Percentiles rank a stretch among this genome's conserved stretches.
Evolutionary conservation across 2,113 vertebrate genomes (phyloP).

Genomic region (Balaeniceps rex): DNA sequence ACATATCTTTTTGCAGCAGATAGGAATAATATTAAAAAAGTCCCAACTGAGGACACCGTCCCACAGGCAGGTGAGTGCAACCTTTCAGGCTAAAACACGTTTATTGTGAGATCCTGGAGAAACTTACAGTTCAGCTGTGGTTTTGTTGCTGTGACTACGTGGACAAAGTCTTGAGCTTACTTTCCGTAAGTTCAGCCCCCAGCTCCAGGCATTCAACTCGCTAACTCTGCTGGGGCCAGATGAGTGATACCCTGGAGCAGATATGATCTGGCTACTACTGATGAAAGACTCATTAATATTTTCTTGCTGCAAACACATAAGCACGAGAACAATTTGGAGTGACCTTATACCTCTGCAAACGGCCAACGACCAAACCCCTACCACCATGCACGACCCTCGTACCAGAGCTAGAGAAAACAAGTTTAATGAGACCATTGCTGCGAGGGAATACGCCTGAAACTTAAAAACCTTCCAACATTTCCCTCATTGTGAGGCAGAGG

Average conservation of each 20-base stretch:
- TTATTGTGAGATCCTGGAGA: background rate
- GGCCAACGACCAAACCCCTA: background rate
- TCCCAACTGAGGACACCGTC: background rate
- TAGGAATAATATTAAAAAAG: background rate
- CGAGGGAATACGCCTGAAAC: background rate
- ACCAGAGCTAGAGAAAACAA: background rate
- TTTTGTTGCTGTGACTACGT: background rate
- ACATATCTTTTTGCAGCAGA: background rate
- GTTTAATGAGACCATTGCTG: background rate
- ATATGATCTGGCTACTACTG: background rate
- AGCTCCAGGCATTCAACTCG: background rate
- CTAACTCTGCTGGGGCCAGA: constrained; percentile 32
- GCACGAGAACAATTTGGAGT: background rate
- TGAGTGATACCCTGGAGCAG: constrained; percentile 11
- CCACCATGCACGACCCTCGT: background rate
- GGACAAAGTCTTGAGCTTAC: background rate
- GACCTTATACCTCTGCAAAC: background rate
- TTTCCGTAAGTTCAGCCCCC: background rate
- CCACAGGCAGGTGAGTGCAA: background rate
- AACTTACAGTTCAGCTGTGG: background rate
- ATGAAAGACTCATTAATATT: constrained; percentile 44
- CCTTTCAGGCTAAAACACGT: background rate
- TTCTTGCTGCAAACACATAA: background rate
- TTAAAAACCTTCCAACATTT: background rate
- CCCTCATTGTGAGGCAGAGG: background rate